These are phyloP conservation scores for Tetrao urogallus DNA, from an alignment of 2,113 vertebrate species.

Conservation along the genomic window DNA sequence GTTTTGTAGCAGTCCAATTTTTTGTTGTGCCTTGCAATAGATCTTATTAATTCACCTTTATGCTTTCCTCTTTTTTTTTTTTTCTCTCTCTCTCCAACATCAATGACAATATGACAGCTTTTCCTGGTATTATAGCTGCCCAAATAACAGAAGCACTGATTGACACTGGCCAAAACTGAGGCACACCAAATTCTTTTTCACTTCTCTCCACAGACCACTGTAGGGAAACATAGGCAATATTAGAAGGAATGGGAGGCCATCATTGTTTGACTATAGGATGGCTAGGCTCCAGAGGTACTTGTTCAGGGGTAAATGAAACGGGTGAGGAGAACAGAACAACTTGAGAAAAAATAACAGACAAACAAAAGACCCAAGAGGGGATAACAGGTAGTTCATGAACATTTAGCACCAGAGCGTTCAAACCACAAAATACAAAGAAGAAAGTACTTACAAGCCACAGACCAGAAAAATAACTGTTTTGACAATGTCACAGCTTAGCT, in stretches of 20 bases:
- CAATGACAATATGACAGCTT: neutral
- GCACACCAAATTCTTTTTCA: neutral
- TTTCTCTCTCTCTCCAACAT: too few relatives aligned
- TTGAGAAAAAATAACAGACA: accelerated
- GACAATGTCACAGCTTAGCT: neutral
- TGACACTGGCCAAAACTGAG: neutral
- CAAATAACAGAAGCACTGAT: neutral
- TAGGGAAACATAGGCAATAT: neutral
- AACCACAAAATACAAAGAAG: neutral
- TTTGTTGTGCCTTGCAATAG: neutral
- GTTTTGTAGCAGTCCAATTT: neutral
- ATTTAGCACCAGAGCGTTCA: neutral
- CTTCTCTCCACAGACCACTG: neutral
- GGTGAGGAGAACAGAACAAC: neutral
- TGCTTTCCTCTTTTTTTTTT: neutral
- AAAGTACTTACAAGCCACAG: neutral
- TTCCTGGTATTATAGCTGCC: neutral
- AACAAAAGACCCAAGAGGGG: neutral
- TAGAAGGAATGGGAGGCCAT: neutral
- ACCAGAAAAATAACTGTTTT: neutral
- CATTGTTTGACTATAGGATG: neutral
- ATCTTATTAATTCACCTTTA: neutral
- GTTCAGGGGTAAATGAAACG: neutral
- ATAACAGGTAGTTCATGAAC: neutral
- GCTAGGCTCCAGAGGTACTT: neutral